Evolutionary conservation across 2,113 vertebrate genomes (phyloP), one percentile per base, ranked within the genome.

Genomic region (Symphodus melops): DNA sequence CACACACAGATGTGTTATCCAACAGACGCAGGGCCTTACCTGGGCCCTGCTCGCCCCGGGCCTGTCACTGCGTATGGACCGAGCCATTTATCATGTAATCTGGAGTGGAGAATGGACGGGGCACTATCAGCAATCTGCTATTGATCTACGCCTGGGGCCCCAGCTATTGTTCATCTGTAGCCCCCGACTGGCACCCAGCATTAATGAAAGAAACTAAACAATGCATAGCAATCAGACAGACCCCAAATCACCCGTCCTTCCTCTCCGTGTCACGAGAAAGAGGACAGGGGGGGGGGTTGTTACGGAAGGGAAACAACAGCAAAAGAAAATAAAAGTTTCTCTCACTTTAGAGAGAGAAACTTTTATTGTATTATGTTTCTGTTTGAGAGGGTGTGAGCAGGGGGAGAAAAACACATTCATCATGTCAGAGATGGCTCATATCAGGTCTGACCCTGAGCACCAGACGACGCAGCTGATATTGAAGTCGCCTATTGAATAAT

Each of bases 41-140:
- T 88, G 88, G 94, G 93, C 94, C 95, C 82, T 93, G 92, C 87
- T 77, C 82, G 82, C 94, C 84, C 77, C 81, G 93, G 93, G 94
- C 93, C 94, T 96, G 97, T 98, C 98, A 97, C 95, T 94, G 94
- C 17, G 9, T 93, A 95, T 95, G 95, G 96, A 91, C 95, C 91
- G 80, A 80, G 81, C 96, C 96, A 98, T 99, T 98, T 97, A 97
- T 99, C 98, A 99, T 95, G 95, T 96, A 96, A 98, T 98, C 97
- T 98, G 92, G 94, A 94, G 94, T 91, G 72, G 88, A 93, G 96
- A 97, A 96, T 95, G 96, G 96, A 97, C 95, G 96, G 97, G 96
- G 95, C 95, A 94, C 96, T 97, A 98, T 98, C 97, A 98, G 97
- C 95, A 95, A 98, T 97, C 96, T 98, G 93, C 94, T 97, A 99